These are phyloP conservation scores for Entomobrya multifasciata DNA, from an alignment of 2,888 invertebrate genomes.

Conservation along the genomic window DNA sequence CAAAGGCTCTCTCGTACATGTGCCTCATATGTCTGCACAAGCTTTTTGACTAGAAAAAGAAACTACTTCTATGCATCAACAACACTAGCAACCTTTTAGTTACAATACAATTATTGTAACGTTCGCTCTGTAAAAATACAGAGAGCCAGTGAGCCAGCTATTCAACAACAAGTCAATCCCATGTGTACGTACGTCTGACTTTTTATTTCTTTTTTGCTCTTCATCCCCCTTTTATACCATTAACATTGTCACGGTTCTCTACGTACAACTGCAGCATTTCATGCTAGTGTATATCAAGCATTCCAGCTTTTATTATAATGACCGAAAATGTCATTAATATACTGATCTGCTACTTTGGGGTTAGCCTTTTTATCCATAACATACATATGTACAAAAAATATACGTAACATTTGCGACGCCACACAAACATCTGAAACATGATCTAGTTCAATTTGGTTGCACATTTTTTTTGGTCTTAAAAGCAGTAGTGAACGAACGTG, in stretches of 20 bases:
- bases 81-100: background rate
- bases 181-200: conserved; percentile 24
- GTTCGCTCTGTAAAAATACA: no score
- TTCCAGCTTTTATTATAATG: background rate
- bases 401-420: background rate
- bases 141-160: background rate
- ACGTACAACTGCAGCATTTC: background rate
- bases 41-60: background rate
- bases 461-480: no score
- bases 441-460: conserved; percentile 20
- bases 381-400: no score
- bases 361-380: background rate
- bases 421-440: background rate
- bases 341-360: conserved; percentile 7
- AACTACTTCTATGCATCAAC: background rate
- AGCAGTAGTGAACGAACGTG: no score
- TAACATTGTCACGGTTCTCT: conserved; percentile 36
- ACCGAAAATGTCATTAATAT: background rate
- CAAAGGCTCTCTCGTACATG: background rate
- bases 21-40: background rate
- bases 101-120: no score
- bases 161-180: conserved; percentile 21
- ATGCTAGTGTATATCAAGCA: background rate
- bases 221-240: conserved; percentile 51
- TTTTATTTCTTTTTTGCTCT: conserved; percentile 9